Evolutionary conservation across 2,888 invertebrate genomes (phyloP).

Genomic region (Ischnus inquisitorius): DNA sequence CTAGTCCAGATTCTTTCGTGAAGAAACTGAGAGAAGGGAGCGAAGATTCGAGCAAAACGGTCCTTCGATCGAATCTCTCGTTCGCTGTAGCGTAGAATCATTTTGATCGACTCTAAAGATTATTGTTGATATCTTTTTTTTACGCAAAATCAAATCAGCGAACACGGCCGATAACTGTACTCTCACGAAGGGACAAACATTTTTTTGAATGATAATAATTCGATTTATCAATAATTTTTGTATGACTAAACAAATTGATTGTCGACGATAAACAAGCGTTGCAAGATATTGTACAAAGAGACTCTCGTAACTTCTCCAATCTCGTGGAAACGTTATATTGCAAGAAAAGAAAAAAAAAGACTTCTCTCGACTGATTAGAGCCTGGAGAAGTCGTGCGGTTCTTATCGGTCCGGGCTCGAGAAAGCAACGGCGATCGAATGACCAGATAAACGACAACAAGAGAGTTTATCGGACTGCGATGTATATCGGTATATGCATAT

Average conservation of each 20-base stretch:
- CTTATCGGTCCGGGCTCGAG: conserved; percentile 20
- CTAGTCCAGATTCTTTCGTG: conserved; percentile 67
- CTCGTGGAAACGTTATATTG: conserved; percentile 12
- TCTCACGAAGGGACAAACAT: no score
- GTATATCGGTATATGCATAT: conserved; percentile 10
- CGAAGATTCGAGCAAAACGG: conserved; percentile 29
- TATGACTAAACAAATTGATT: neutral
- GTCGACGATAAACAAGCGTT: neutral
- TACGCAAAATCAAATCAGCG: neutral
- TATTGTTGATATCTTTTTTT: neutral
- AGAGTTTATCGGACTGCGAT: conserved; percentile 10
- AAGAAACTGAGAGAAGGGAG: conserved; percentile 35
- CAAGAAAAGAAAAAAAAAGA: neutral
- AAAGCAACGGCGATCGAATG: conserved; percentile 3
- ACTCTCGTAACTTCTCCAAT: neutral
- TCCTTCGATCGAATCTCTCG: conserved; percentile 51
- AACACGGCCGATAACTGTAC: no score
- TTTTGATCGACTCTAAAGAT: neutral
- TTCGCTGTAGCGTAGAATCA: neutral
- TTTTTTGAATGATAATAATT: neutral
- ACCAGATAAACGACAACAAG: conserved; percentile 8
- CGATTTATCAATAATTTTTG: neutral
- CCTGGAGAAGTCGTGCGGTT: conserved; percentile 1
- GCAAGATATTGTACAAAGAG: neutral
- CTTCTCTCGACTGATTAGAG: conserved; percentile 38